phyloP scores from a whole-genome alignment of 1,140 invertebrate genomes.

The Eriosoma lanigerum region DNA sequence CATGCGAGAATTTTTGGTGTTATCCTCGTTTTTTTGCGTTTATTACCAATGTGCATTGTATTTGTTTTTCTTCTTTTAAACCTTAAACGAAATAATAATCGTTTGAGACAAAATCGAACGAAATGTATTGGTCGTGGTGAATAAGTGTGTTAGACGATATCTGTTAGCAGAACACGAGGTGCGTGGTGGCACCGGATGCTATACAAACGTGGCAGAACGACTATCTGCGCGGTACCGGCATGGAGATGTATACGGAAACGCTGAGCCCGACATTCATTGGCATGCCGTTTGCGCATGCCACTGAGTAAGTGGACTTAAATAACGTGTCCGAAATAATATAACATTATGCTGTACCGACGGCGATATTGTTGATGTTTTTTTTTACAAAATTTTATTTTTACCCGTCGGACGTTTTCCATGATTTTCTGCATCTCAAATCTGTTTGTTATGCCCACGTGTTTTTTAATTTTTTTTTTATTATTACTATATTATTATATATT shows the following conservation, averaged over 20 bases:
- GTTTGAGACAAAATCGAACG: no score
- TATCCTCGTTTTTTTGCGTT: no score
- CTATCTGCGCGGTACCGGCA: conserved; percentile 99
- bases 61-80: no score
- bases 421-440: conserved; percentile 47
- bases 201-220: conserved; percentile 98
- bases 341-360: conserved; percentile 8
- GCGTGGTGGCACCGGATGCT: conserved; percentile 84
- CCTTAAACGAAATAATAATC: no score
- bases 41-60: no score
- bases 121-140: conserved; percentile 41
- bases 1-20: no score
- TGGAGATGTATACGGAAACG: conserved; percentile 99
- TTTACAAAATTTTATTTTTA: neutral
- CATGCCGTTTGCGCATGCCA: conserved; percentile 99
- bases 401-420: conserved; percentile 29
- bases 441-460: conserved; percentile 48
- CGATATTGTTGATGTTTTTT: conserved; percentile 38
- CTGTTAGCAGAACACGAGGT: conserved; percentile 51
- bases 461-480: neutral
- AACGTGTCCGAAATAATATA: conserved; percentile 40
- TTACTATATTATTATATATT: neutral
- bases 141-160: conserved; percentile 51
- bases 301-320: conserved; percentile 83
- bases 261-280: conserved; percentile 98